phyloP scores from a whole-genome alignment of 2,797 vertebrate species.

The Harpagifer antarcticus region DNA sequence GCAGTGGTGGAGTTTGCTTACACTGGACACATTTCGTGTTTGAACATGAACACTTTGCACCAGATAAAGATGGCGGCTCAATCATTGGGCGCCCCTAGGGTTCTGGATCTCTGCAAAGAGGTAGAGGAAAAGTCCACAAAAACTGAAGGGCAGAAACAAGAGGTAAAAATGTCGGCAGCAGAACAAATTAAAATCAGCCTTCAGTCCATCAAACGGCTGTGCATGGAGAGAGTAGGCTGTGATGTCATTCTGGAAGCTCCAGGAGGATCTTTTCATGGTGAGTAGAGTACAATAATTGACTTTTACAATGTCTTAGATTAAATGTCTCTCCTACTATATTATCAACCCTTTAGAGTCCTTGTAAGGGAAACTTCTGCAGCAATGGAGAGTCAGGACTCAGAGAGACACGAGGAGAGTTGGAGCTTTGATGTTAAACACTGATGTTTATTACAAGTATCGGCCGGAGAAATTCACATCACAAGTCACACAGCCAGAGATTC shows the following conservation, averaged over 20 bases:
- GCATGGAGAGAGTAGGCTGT: conserved; percentile 76
- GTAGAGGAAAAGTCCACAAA: conserved; percentile 33
- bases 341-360: background rate
- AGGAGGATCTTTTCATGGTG: conserved; percentile 74
- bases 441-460: too few species aligned
- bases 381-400: too few species aligned
- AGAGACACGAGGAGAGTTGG: too few species aligned
- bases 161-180: conserved; percentile 30
- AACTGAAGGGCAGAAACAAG: conserved; percentile 2
- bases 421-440: too few species aligned
- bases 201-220: conserved; percentile 68
- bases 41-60: conserved; percentile 43
- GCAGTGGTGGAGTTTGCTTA: conserved; percentile 85
- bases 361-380: too few species aligned
- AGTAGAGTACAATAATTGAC: conserved; percentile 23
- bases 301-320: too few species aligned
- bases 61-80: conserved; percentile 72
- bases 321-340: too few species aligned
- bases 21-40: conserved; percentile 66
- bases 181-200: conserved; percentile 72
- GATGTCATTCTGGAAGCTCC: conserved; percentile 78
- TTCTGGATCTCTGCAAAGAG: conserved; percentile 68
- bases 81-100: conserved; percentile 60
- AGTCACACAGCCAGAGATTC: too few species aligned
- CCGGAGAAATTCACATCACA: too few species aligned